A percentile compares a stretch with the other conserved stretches of the same genome.
Evolutionary conservation across 1,140 invertebrate genomes (phyloP).

Genomic region (Drosophila setifemur): DNA sequence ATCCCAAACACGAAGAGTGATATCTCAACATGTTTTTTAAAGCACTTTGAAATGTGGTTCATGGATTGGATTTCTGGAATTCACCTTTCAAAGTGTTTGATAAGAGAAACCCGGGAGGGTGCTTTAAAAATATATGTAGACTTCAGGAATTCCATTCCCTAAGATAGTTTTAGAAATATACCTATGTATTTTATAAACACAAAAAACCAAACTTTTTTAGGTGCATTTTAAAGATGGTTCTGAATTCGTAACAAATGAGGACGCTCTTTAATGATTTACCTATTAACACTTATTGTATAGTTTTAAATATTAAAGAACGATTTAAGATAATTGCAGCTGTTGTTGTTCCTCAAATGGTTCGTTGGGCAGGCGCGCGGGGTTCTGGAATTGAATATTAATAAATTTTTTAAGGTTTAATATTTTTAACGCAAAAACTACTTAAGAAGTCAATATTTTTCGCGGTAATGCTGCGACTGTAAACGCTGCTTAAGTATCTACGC

Average conservation of each 20-base stretch:
- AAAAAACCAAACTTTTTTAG: not conserved
- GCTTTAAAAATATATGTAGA: not conserved
- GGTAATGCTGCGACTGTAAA: no score
- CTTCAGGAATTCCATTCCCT: not conserved
- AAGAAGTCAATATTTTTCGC: no score
- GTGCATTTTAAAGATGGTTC: not conserved
- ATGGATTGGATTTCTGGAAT: no score
- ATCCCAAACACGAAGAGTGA: no score
- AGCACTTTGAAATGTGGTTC: not conserved
- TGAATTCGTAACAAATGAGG: slow-evolving; percentile 25
- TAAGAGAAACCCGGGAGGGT: no score
- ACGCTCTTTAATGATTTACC: slow-evolving; percentile 47
- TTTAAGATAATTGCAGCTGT: slow-evolving; percentile 74
- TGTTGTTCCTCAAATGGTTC: slow-evolving; percentile 79
- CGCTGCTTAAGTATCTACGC: no score
- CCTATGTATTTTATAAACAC: not conserved
- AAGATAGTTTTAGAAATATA: not conserved
- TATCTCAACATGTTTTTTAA: no score
- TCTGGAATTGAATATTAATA: slow-evolving; percentile 72
- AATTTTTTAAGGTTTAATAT: not conserved
- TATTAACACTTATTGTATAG: slow-evolving; percentile 33
- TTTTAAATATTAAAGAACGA: slow-evolving; percentile 58
- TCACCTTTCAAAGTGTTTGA: no score
- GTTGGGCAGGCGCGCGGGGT: slow-evolving; percentile 83
- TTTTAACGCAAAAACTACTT: no score